Conservation (phyloP, 1,140 invertebrate genomes). For the Philotrypesis tridentata region DNA sequence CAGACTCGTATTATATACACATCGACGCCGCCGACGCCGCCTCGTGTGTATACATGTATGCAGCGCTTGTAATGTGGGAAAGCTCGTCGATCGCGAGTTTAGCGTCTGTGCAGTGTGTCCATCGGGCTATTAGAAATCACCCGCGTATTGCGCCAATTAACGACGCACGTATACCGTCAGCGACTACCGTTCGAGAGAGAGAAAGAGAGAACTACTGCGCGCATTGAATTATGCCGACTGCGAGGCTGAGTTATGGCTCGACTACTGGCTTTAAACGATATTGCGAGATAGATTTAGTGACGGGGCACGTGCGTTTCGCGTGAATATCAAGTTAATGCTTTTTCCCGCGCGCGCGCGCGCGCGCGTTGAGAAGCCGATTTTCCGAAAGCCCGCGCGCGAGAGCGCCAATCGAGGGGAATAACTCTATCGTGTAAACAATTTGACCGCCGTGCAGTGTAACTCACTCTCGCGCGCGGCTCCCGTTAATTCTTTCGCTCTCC, state of each 20-base stretch:
- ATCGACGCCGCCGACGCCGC: too few relatives aligned
- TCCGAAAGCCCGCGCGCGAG: not conserved
- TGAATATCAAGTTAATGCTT: not conserved
- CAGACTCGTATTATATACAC: not conserved
- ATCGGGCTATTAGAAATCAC: conserved; percentile 32
- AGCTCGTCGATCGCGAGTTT: conserved; percentile 36
- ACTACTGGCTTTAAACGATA: not conserved
- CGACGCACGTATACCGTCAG: not conserved
- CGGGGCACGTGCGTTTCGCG: not conserved
- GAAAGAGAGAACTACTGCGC: not conserved
- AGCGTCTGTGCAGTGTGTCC: conserved; percentile 26
- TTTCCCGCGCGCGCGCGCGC: not conserved
- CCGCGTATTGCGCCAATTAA: conserved; percentile 31
- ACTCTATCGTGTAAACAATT: not conserved
- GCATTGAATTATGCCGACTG: conserved; percentile 4
- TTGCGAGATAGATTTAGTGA: not conserved
- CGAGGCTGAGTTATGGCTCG: conserved; percentile 12
- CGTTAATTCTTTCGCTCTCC: too few relatives aligned
- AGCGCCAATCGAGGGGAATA: not conserved
- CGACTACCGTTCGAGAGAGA: not conserved
- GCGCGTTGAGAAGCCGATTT: too few relatives aligned
- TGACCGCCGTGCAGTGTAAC: not conserved
- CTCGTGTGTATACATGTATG: not conserved
- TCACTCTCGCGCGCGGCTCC: too few relatives aligned
- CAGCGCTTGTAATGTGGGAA: conserved; percentile 36